A percentile compares a stretch with the other conserved stretches of the same genome.
These are phyloP conservation scores for Portunus trituberculatus DNA, from an alignment of 1,140 invertebrate species.

Conservation along the genomic window DNA sequence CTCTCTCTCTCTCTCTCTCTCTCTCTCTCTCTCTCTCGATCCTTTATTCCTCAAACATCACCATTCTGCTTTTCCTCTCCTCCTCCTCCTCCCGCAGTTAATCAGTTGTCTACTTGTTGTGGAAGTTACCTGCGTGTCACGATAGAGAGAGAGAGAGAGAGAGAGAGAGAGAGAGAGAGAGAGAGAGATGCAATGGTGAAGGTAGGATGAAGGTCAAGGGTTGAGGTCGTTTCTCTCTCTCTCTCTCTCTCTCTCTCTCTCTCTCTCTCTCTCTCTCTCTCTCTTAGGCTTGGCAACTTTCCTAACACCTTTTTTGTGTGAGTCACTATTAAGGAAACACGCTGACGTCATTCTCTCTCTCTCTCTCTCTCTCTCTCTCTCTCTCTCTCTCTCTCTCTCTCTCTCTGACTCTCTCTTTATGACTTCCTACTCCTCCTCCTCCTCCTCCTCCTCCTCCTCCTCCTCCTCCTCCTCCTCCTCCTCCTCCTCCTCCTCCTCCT, in stretches of 20 bases:
- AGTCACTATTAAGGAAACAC: neutral
- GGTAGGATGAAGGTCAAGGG: neutral
- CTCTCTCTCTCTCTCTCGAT: too few species aligned
- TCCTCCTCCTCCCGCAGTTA: too few species aligned
- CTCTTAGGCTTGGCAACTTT: too few species aligned
- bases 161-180: neutral
- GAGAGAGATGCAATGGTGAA: neutral
- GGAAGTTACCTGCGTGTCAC: too few species aligned
- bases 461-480: neutral
- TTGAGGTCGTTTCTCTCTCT: neutral
- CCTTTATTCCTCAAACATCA: too few species aligned
- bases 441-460: too few species aligned
- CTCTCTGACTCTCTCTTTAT: neutral
- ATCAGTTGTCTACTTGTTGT: too few species aligned
- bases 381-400: neutral
- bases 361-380: conserved; percentile 49
- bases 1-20: too few species aligned
- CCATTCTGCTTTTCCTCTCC: too few species aligned
- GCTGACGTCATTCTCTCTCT: neutral
- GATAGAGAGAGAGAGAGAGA: neutral
- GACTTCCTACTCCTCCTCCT: too few species aligned
- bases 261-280: conserved; percentile 15
- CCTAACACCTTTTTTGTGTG: neutral
- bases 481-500: neutral
- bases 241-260: conserved; percentile 44